Conservation (phyloP, 2,797 vertebrate genomes). For the Ctenochaetus hawaiiensis region DNA sequence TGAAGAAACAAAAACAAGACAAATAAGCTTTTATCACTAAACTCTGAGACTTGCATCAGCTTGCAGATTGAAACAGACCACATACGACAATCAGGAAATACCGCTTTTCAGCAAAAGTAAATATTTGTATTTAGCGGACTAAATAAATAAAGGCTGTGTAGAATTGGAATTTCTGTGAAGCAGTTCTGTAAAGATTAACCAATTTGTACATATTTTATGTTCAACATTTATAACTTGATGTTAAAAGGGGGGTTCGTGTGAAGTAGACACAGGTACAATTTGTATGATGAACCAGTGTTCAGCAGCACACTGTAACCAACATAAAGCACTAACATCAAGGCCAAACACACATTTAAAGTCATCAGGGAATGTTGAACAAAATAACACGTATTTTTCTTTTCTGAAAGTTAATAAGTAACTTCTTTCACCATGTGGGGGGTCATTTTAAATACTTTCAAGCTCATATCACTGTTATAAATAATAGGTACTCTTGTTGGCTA, state of each 20-base stretch:
- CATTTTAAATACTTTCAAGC: no score
- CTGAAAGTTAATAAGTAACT: slow-evolving; percentile 46
- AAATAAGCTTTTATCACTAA: neutral
- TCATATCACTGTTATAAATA: no score
- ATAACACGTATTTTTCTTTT: slow-evolving; percentile 32
- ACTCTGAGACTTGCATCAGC: slow-evolving; percentile 1
- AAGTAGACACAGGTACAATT: neutral
- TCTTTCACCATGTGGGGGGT: slow-evolving; percentile 15
- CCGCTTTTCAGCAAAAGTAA: neutral
- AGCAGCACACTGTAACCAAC: neutral
- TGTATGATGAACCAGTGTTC: neutral
- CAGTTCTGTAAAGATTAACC: no score
- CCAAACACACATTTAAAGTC: neutral
- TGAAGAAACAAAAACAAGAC: neutral
- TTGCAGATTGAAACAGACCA: neutral
- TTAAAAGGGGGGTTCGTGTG: neutral
- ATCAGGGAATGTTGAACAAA: slow-evolving; percentile 18
- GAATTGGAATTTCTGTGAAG: neutral
- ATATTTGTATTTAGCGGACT: neutral
- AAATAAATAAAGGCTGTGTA: neutral
- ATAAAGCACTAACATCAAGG: slow-evolving; percentile 4
- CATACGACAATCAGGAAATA: neutral
- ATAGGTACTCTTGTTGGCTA: no score
- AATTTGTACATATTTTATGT: neutral
- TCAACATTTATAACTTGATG: neutral